These are phyloP conservation scores for Keiferia lycopersicella DNA, from an alignment of 2,888 invertebrate species.

Conservation along the genomic window DNA sequence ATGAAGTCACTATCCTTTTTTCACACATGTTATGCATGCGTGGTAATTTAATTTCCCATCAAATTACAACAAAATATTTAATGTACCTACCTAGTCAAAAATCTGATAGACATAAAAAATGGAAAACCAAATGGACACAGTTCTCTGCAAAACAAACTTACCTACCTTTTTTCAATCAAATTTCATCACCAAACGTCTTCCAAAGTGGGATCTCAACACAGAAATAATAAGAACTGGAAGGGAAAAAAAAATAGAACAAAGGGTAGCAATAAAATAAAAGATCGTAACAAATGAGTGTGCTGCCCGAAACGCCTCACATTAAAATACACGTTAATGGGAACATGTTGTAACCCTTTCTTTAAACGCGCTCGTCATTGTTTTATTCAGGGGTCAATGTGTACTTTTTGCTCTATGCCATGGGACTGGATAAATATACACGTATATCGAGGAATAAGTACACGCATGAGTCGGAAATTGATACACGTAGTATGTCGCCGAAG, in stretches of 20 bases:
- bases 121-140: too few relatives aligned
- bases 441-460: not conserved
- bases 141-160: too few relatives aligned
- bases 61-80: too few relatives aligned
- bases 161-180: too few relatives aligned
- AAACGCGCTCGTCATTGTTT: conserved; percentile 72
- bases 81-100: too few relatives aligned
- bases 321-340: conserved; percentile 71
- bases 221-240: conserved; percentile 3
- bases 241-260: conserved; percentile 46
- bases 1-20: conserved; percentile 10
- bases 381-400: conserved; percentile 75
- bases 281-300: conserved; percentile 69
- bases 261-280: conserved; percentile 64
- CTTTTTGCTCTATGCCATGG: conserved; percentile 57
- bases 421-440: conserved; percentile 33
- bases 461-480: too few relatives aligned
- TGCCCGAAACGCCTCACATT: conserved; percentile 68
- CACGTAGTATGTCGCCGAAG: too few relatives aligned
- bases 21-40: not conserved
- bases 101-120: too few relatives aligned
- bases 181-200: not conserved
- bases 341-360: conserved; percentile 75
- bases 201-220: not conserved
- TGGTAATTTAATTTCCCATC: not conserved